Evolutionary conservation across 1,140 invertebrate genomes (phyloP).

Genomic region (Drosophila takahashii): DNA sequence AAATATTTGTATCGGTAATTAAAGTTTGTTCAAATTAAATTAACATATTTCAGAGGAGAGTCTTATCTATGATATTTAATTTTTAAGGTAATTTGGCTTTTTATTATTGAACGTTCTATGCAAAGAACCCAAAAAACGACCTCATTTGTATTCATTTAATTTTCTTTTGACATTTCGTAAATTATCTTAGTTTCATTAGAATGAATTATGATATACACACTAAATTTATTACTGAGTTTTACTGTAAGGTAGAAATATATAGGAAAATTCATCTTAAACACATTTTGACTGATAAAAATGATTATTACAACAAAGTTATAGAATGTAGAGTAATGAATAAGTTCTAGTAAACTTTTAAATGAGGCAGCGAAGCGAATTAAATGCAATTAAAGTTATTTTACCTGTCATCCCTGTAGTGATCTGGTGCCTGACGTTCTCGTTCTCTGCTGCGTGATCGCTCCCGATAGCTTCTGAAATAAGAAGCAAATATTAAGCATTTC

Average conservation of each 20-base stretch:
- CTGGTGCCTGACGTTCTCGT: conserved; percentile 86
- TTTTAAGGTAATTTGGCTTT: background rate
- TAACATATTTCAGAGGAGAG: background rate
- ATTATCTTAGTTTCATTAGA: too few relatives aligned
- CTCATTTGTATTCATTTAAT: background rate
- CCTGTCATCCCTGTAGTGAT: conserved; percentile 91
- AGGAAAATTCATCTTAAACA: background rate
- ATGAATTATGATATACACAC: background rate
- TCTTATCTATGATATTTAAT: background rate
- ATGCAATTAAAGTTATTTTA: conserved; percentile 72
- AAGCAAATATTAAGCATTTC: background rate
- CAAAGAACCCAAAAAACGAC: background rate
- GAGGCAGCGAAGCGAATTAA: conserved; percentile 1
- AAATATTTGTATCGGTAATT: conserved; percentile 1
- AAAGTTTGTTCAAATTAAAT: background rate
- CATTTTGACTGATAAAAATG: background rate
- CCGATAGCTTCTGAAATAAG: conserved; percentile 83
- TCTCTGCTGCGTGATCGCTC: conserved; percentile 87
- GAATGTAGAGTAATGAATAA: background rate
- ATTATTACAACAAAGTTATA: background rate
- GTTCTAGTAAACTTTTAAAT: background rate
- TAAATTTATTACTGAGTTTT: background rate
- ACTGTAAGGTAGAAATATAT: background rate
- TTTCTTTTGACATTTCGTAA: too few relatives aligned
- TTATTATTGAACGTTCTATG: background rate